phyloP scores from a whole-genome alignment of 1,140 invertebrate genomes.

The Sminthurides bifidus region DNA sequence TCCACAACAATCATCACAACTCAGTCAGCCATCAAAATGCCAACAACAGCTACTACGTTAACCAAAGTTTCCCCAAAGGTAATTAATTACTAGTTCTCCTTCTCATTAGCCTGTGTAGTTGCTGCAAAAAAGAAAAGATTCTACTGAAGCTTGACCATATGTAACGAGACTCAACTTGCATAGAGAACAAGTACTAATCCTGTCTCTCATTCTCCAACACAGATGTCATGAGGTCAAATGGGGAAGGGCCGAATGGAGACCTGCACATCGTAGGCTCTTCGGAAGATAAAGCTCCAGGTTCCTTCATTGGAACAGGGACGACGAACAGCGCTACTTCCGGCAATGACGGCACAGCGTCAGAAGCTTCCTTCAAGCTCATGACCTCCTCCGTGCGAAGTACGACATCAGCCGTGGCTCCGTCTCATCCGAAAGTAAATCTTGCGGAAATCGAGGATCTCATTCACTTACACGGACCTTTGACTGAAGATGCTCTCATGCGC shows the following conservation, averaged over 20 bases:
- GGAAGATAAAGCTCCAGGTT: constrained; percentile 20
- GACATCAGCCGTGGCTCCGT: not conserved
- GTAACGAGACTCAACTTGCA: no score
- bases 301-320: constrained; percentile 21
- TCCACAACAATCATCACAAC: constrained; percentile 6
- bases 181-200: no score
- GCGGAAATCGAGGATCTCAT: constrained; percentile 71
- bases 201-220: not conserved
- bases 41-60: constrained; percentile 23
- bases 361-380: constrained; percentile 22
- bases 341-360: constrained; percentile 21
- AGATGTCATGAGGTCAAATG: constrained; percentile 23
- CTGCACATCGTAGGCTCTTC: constrained; percentile 1
- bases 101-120: not conserved
- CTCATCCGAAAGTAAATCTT: constrained; percentile 17
- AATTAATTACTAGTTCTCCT: not conserved
- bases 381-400: constrained; percentile 7
- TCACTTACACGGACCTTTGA: constrained; percentile 77
- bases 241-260: constrained; percentile 2
- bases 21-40: constrained; percentile 13
- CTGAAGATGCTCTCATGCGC: constrained; percentile 82
- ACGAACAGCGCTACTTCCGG: constrained; percentile 19
- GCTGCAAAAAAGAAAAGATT: not conserved
- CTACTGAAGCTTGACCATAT: no score
- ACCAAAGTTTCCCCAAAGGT: constrained; percentile 31